A percentile compares a stretch with the other conserved stretches of the same genome.
Conservation (phyloP, 2,797 vertebrate species). For the Synanceia verrucosa region DNA sequence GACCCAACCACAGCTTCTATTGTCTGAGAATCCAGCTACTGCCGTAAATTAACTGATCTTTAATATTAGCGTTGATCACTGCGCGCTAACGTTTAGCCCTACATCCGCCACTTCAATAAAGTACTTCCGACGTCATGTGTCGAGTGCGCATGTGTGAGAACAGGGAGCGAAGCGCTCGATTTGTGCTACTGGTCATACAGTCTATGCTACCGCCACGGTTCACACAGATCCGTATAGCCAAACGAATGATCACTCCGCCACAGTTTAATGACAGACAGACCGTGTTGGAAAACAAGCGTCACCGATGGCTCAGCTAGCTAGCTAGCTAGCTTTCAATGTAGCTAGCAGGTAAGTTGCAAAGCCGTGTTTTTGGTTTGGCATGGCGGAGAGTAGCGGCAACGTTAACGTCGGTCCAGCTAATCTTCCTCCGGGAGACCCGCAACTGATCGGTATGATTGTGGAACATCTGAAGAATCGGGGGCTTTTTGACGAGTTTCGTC, state of each 20-base stretch:
- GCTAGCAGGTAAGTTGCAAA: not conserved
- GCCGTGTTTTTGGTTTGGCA: constrained; percentile 19
- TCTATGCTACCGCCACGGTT: too few relatives aligned
- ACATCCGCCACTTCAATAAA: constrained; percentile 38
- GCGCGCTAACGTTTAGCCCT: constrained; percentile 1
- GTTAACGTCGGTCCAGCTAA: constrained; percentile 44
- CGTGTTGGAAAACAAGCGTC: not conserved
- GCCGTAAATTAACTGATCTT: not conserved
- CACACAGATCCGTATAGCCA: not conserved
- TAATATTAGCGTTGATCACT: not conserved
- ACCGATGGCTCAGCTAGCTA: not conserved
- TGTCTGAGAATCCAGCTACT: not conserved
- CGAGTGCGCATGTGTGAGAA: constrained; percentile 35
- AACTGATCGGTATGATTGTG: constrained; percentile 94
- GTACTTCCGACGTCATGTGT: constrained; percentile 55
- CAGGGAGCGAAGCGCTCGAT: constrained; percentile 5
- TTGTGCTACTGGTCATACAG: not conserved
- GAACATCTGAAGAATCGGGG: constrained; percentile 96
- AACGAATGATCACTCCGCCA: not conserved
- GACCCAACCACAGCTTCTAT: not conserved
- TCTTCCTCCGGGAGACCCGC: constrained; percentile 92
- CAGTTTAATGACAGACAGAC: rapidly evolving
- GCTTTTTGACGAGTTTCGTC: constrained; percentile 95
- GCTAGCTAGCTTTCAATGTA: constrained; percentile 9
- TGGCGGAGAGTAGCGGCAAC: constrained; percentile 76